These are phyloP conservation scores for Hippopotamyrus pictus DNA, from an alignment of 2,797 vertebrate species.

Conservation along the genomic window DNA sequence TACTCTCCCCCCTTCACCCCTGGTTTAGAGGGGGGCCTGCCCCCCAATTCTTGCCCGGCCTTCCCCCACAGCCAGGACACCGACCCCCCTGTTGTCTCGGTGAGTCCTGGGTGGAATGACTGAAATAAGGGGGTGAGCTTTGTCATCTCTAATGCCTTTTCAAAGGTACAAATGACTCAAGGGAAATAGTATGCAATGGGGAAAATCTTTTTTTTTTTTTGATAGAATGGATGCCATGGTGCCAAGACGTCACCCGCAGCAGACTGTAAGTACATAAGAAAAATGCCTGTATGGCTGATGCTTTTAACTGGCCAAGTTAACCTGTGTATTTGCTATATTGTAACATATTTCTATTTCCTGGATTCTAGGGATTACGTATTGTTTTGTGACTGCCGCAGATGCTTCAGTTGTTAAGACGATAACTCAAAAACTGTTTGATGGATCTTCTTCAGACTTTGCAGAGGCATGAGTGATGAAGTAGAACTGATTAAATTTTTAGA, in stretches of 20 bases:
- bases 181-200: background rate
- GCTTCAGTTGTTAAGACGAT: background rate
- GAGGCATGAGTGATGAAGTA: background rate
- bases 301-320: background rate
- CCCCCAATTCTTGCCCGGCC: conserved; percentile 67
- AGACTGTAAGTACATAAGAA: conserved; percentile 72
- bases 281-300: background rate
- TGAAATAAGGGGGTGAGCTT: background rate
- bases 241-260: conserved; percentile 69
- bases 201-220: conserved; percentile 34
- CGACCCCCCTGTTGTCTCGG: conserved; percentile 62
- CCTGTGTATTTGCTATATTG: background rate
- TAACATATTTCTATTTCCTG: background rate
- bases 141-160: background rate
- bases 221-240: conserved; percentile 80
- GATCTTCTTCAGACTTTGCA: background rate
- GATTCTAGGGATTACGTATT: background rate
- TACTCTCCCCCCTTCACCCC: conserved; percentile 59
- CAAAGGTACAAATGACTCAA: background rate
- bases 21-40: conserved; percentile 73
- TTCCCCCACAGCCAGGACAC: conserved; percentile 69
- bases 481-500: background rate
- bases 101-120: conserved; percentile 47
- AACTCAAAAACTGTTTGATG: background rate
- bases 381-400: background rate